Evolutionary conservation across 2,797 vertebrate genomes (phyloP), one percentile per base, ranked within the genome.

Genomic region (Macrochelys suwanniensis): DNA sequence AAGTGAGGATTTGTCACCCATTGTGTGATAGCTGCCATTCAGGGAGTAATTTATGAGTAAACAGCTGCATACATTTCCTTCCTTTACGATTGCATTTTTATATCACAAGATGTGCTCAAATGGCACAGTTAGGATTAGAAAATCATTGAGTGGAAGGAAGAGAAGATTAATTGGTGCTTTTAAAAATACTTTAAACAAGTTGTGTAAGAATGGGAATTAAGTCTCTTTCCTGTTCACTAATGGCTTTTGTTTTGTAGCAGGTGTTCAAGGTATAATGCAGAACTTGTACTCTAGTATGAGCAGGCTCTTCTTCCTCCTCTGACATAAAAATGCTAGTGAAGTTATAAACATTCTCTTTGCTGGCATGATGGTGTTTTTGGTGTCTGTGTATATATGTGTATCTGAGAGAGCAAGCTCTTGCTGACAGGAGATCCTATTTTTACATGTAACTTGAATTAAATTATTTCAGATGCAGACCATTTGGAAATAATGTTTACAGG

Each of bases 401-500:
- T 90, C 81, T 86, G 61, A 90, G 54, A 93, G 81, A 42, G 53
- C 76, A 5, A 28, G 95, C 82, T 10, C 50, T 87, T 94, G 17
- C 87, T 1, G 1, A 78, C 65, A 87, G 21, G 45, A 87, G 37
- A 84, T 57, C 54, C 90, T 86, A 68, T 89, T 97, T 97, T 95
- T 94, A 80, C 42, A 45, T 0, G 0, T 91, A 94, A 95, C 90
- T 80, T 90, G 86, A 95, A 96, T 92, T 26, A 74, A 50, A 65
- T 49, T 78, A 87, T 88, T 84, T 4, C 50, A 90, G 84, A 81
- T 86, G 53, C 1, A 92, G 74, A 83, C 50, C 33, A 0, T 91
- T 97, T 87, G 82, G 93, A 91, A 88, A 74, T 93, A 95, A 89
- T 96, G 92, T 96, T 96, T 97, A 33, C 82, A 79, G 85, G 85